Percentiles rank a stretch among this genome's conserved stretches.
phyloP scores from a whole-genome alignment of 2,113 vertebrate genomes.

The Pseudopodoces humilis region DNA sequence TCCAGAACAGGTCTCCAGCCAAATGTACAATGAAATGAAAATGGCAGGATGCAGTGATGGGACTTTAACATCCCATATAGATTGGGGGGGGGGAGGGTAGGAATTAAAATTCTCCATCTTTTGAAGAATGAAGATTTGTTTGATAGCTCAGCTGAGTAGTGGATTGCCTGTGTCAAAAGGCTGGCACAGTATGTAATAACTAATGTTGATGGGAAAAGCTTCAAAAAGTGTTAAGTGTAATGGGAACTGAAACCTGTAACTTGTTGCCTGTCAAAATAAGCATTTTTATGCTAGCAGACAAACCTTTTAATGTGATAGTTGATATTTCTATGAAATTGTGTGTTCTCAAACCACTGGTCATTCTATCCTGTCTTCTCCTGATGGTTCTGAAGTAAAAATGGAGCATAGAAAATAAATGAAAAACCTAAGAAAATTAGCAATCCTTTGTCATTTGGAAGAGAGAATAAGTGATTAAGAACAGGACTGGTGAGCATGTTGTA shows the following conservation, averaged over 20 bases:
- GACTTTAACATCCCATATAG: background rate
- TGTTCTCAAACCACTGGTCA: background rate
- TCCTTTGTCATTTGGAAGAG: background rate
- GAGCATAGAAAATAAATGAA: background rate
- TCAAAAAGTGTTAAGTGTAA: background rate
- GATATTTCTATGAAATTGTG: background rate
- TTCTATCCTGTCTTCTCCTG: background rate
- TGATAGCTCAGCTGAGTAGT: background rate
- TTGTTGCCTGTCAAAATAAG: background rate
- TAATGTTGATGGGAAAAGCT: background rate
- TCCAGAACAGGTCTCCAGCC: background rate
- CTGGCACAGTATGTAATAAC: background rate
- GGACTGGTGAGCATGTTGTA: background rate
- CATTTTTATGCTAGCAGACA: background rate
- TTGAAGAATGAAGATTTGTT: background rate
- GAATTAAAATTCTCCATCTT: background rate
- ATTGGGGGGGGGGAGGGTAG: accelerated
- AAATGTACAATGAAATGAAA: background rate
- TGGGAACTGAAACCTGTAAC: background rate
- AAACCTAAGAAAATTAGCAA: background rate
- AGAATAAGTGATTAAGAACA: background rate
- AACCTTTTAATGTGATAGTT: background rate
- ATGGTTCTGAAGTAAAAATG: background rate
- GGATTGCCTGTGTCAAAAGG: background rate
- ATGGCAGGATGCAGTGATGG: background rate